These are phyloP conservation scores for Cynopterus sphinx DNA, from an alignment of 2,797 vertebrate species.

Conservation along the genomic window DNA sequence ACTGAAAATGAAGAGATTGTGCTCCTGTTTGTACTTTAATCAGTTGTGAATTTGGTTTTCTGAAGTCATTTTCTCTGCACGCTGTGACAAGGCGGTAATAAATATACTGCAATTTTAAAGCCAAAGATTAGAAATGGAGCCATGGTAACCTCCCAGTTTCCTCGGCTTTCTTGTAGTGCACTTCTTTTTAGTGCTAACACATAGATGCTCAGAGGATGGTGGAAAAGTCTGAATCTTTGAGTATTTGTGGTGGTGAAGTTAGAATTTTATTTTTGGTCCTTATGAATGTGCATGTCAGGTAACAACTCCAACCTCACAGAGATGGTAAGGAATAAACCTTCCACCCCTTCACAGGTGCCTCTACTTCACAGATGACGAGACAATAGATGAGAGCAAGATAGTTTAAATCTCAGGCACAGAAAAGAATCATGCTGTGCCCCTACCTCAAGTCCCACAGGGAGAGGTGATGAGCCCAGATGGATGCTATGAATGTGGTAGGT, in stretches of 20 bases:
- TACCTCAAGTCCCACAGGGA: background rate
- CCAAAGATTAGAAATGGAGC: background rate
- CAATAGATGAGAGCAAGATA: background rate
- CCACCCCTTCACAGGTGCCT: background rate
- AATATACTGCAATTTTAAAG: background rate
- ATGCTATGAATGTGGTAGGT: background rate
- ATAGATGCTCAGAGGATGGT: background rate
- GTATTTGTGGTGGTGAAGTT: background rate
- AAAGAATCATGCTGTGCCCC: background rate
- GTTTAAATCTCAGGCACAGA: background rate
- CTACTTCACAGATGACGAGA: background rate
- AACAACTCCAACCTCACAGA: background rate
- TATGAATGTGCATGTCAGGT: background rate
- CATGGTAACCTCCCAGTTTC: background rate
- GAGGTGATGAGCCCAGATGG: background rate
- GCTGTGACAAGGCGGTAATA: background rate
- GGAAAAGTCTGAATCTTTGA: background rate
- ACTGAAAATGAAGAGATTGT: constrained; percentile 12
- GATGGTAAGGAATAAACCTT: background rate
- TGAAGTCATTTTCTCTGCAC: constrained; percentile 17
- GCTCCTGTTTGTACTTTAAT: background rate
- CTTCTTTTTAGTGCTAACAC: background rate
- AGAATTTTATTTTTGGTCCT: background rate
- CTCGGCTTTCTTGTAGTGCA: background rate
- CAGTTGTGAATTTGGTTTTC: constrained; percentile 25